Conservation (phyloP, 2,888 invertebrate species). For the Branchipolynoe longqiensis region DNA sequence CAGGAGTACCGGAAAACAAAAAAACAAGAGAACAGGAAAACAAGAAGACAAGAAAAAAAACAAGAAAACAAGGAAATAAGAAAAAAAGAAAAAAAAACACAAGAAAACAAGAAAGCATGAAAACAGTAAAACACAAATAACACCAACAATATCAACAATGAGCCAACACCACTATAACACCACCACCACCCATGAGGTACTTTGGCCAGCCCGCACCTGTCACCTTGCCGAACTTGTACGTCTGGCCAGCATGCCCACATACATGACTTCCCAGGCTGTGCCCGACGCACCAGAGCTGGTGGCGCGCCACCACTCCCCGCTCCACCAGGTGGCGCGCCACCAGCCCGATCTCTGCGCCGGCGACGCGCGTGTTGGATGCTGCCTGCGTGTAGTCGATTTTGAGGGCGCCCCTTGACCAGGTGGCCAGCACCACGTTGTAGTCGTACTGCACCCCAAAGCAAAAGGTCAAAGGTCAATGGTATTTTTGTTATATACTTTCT, state of each 20-base stretch:
- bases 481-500: neutral
- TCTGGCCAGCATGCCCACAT: slow-evolving; percentile 90
- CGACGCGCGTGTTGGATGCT: slow-evolving; percentile 80
- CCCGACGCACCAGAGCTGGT: slow-evolving; percentile 90
- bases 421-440: slow-evolving; percentile 65
- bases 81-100: too few relatives aligned
- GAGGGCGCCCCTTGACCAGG: slow-evolving; percentile 65
- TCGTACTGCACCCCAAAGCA: slow-evolving; percentile 61
- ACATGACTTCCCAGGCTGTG: slow-evolving; percentile 95
- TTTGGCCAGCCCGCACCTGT: slow-evolving; percentile 77
- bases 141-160: too few relatives aligned
- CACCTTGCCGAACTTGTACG: slow-evolving; percentile 76
- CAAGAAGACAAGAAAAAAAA: too few relatives aligned
- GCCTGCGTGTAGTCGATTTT: slow-evolving; percentile 79
- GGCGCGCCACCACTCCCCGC: slow-evolving; percentile 60
- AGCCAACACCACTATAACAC: too few relatives aligned
- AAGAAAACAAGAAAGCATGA: too few relatives aligned
- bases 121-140: too few relatives aligned
- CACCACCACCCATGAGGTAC: too few relatives aligned
- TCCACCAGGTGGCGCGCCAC: slow-evolving; percentile 72
- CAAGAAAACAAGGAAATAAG: too few relatives aligned
- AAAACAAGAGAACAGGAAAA: too few relatives aligned
- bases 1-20: too few relatives aligned
- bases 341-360: slow-evolving; percentile 79
- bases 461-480: neutral